Base-by-base conservation (phyloP, 2,888 invertebrate genomes). In the Panopea generosa region DNA sequence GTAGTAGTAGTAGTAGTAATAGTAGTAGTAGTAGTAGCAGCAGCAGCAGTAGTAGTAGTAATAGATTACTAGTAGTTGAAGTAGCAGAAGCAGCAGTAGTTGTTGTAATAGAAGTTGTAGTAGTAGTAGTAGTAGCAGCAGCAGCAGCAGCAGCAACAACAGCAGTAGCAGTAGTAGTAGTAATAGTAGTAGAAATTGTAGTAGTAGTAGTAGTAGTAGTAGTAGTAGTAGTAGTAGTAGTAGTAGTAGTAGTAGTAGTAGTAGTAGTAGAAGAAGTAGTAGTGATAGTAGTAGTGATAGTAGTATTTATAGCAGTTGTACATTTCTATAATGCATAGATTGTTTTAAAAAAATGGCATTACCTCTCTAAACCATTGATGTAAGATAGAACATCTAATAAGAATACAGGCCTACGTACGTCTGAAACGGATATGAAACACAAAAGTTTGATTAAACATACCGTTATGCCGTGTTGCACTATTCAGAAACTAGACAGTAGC, bases 21-120 rank as follows among this genome's bases (percentile, higher is more conserved):
- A 18, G 20, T 49, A 49, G 20, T n/a, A 49, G 20, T n/a, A 49
- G 14, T n/a, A 49, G 20, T 16, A 49, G 20, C 9, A 49, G 14
- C 18, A 49, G 20, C 18, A 49, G 20, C 9, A 16, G 20, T 40
- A 14, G 16, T 40, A 40, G 16, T 40, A 40, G 16, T 40, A 40
- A 40, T 40, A 11, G 16, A 40, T 49, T 16, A 22, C 24, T 49
- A 67, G 38, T 60, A 59, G n/a, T n/a, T n/a, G n/a, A n/a, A n/a
- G n/a, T n/a, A n/a, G n/a, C n/a, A n/a, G n/a, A n/a, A n/a, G n/a
- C 52, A 53, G 60, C 60, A 56, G 53, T 24, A 68, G 52, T 56
- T 43, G 52, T 50, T 60, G 49, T 68, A 68, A 49, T 49, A 49
- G 16, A 11, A 40, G 16, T 40, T 11, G 16, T 40, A 40, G 16